These are phyloP conservation scores for Theonella swinhoei DNA, from an alignment of 37 sponge, comb jelly and placozoan species.

Conservation along the genomic window DNA sequence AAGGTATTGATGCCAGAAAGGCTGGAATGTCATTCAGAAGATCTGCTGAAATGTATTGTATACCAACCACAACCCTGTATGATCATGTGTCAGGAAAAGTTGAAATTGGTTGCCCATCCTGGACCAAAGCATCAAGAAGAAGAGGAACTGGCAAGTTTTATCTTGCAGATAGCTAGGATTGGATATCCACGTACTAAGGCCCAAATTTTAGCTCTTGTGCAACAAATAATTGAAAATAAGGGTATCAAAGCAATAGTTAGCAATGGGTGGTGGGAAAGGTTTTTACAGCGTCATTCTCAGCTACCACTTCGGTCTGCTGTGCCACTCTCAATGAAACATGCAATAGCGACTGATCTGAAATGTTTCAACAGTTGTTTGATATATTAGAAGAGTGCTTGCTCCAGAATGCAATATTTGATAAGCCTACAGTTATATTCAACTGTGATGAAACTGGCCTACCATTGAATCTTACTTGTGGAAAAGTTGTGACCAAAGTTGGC, in stretches of 20 bases:
- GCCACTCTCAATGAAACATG: neutral
- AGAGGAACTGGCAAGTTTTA: neutral
- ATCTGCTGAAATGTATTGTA: neutral
- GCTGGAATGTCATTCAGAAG: neutral
- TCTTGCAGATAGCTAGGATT: neutral
- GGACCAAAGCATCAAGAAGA: neutral
- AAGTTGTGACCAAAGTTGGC: conserved; percentile 1
- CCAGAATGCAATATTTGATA: conserved; percentile 6
- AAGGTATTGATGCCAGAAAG: neutral
- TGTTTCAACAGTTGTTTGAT: neutral
- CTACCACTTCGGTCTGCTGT: neutral
- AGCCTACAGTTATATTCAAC: conserved; percentile 34
- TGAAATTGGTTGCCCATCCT: neutral
- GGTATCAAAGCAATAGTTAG: neutral
- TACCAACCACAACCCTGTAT: neutral
- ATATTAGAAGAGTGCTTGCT: neutral
- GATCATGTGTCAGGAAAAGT: neutral
- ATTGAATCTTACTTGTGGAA: neutral
- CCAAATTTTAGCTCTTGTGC: neutral
- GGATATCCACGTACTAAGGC: neutral
- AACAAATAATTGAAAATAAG: neutral
- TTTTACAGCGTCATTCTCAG: neutral
- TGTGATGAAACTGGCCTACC: conserved; percentile 43
- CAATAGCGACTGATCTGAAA: conserved; percentile 3
- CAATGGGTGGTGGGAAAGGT: neutral